Evolutionary conservation across 2,797 vertebrate genomes (phyloP).

Genomic region (Nannoperca obscura): DNA sequence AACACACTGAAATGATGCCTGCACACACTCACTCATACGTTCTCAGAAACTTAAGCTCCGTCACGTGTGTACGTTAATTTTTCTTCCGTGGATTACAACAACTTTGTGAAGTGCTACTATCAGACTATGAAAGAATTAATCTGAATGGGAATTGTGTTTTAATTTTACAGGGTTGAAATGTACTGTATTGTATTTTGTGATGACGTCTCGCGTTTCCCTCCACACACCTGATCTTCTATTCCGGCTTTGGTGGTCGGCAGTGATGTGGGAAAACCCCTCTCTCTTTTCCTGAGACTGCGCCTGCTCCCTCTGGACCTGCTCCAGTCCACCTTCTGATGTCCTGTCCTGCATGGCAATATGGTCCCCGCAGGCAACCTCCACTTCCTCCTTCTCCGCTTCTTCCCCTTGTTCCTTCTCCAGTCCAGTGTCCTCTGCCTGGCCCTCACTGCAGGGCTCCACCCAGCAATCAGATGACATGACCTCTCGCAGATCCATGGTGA

Average conservation of each 20-base stretch:
- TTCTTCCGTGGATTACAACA: background rate
- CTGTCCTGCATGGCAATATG: conserved; percentile 33
- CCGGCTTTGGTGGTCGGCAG: conserved; percentile 33
- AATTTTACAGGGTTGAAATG: background rate
- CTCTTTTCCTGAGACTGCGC: conserved; percentile 15
- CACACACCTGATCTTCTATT: conserved; percentile 76
- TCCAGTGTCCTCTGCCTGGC: background rate
- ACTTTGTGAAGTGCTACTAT: background rate
- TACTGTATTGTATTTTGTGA: background rate
- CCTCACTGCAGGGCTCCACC: conserved; percentile 35
- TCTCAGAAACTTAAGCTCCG: background rate
- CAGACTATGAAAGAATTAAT: background rate
- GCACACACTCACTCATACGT: background rate
- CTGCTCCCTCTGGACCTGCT: conserved; percentile 45
- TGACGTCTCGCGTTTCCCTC: background rate
- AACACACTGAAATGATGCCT: conserved; percentile 13
- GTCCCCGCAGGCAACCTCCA: conserved; percentile 18
- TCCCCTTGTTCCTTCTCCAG: conserved; percentile 20
- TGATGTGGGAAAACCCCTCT: conserved; percentile 23
- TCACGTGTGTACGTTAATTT: background rate
- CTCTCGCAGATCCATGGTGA: conserved; percentile 26
- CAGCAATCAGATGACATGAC: conserved; percentile 67
- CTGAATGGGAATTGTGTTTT: background rate
- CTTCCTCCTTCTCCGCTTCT: conserved; percentile 27
- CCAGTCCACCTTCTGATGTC: conserved; percentile 48